Conservation (phyloP, 2,113 vertebrate genomes). For the Thinocorus orbignyianus region DNA sequence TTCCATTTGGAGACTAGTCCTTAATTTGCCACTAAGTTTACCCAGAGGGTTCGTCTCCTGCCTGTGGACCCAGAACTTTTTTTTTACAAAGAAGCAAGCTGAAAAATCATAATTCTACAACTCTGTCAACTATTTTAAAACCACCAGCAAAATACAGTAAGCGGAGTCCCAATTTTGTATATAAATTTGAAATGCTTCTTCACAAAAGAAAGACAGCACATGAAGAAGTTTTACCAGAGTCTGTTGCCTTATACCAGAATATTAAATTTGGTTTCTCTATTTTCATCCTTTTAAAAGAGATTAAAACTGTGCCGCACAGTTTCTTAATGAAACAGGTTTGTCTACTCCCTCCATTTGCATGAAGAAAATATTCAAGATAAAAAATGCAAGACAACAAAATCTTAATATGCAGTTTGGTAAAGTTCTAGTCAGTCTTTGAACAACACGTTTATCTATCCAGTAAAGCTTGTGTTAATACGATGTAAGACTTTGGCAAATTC, state of each 20-base stretch:
- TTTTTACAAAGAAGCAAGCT: not conserved
- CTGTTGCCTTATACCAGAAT: not conserved
- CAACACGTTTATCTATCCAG: slow-evolving; percentile 80
- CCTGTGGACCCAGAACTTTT: not conserved
- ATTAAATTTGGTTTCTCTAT: not conserved
- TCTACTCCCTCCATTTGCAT: slow-evolving; percentile 13
- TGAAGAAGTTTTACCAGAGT: not conserved
- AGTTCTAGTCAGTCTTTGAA: slow-evolving; percentile 79
- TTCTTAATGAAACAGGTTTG: slow-evolving; percentile 16
- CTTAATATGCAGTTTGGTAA: slow-evolving; percentile 85
- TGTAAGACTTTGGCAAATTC: slow-evolving; percentile 85
- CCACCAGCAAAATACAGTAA: slow-evolving; percentile 16
- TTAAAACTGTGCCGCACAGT: not conserved
- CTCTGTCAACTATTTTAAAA: not conserved
- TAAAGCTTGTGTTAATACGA: slow-evolving; percentile 83
- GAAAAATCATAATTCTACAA: slow-evolving; percentile 23
- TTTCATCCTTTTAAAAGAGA: not conserved
- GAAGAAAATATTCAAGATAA: slow-evolving; percentile 65
- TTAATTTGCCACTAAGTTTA: not conserved
- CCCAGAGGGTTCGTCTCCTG: not conserved
- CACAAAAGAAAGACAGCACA: not conserved
- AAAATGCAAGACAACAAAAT: slow-evolving; percentile 70
- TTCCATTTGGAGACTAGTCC: not conserved
- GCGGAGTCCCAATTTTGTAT: not conserved
- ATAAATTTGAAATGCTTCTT: not conserved